Evolutionary conservation across 2,888 invertebrate species (phyloP), one percentile per base, ranked within the genome.

Genomic region (Phasia obesa): DNA sequence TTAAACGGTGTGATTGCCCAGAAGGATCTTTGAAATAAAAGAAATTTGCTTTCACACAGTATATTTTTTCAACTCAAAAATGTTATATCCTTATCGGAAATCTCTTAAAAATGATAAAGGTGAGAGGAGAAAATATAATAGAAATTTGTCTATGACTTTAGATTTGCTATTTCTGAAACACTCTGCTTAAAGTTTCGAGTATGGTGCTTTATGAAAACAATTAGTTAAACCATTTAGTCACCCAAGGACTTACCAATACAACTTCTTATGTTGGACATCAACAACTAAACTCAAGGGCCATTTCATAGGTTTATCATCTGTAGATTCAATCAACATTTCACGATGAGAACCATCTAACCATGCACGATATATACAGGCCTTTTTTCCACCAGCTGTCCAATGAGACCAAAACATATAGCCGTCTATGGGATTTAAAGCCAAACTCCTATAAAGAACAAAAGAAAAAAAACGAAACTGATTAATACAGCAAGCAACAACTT

Each of bases 331-430:
- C 85, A 96, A 92, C 69, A 92, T 88, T 87, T 92, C 92, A 64
- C 94, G 92, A 86, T 93, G 92, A 1, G 92, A 91, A 13, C 96
- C 97, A 91, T 96, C 96, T 95, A 97, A 94, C 92, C 93, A 93
- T 23, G 95, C 94, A 53, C 93, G 92, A 89, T 95, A 94, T 85
- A 97, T 94, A 84, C 93, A 93, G 9, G 94, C 94, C 17, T 90
- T 89, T 13, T 85, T 86, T 15, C 87, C 87, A 2, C 85, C 83
- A 4, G 85, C 90, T 25, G 93, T 92, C 95, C 96, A 96, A 88
- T 94, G 94, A 1, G 94, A 92, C 96, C 96, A 97, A 92, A 94
- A 97, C 93, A 97, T 94, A 35, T 92, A 88, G 92, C 97, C 95
- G 80, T 93, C 92, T 81, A 92, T 91, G 0, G 96, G 95, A 91